phyloP scores from a whole-genome alignment of 2,113 vertebrate species.

The Micronycteris hirsuta region DNA sequence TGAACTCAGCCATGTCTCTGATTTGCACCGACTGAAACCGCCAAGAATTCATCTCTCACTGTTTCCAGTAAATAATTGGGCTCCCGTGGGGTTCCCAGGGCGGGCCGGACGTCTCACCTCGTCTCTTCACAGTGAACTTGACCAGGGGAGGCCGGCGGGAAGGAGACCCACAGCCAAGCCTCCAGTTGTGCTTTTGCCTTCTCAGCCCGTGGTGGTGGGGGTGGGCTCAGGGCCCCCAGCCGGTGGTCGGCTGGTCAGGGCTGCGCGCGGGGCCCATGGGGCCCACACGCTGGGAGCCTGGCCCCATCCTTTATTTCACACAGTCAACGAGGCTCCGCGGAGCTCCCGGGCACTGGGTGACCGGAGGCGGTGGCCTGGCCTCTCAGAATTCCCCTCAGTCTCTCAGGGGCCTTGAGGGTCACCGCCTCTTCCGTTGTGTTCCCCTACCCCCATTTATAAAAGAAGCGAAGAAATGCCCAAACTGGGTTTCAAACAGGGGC shows the following conservation, averaged over 20 bases:
- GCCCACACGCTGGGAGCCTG: not conserved
- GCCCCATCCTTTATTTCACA: not conserved
- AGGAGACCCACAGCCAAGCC: not conserved
- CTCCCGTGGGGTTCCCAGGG: conserved; percentile 21
- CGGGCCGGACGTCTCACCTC: conserved; percentile 27
- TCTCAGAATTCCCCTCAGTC: too few relatives aligned
- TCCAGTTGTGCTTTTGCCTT: not conserved
- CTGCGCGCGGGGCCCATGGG: not conserved
- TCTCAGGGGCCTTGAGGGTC: not conserved
- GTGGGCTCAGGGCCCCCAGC: not conserved
- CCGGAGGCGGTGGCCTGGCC: not conserved
- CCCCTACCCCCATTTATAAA: not conserved
- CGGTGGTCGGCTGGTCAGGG: accelerated
- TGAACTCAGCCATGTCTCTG: conserved; percentile 46
- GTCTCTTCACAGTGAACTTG: not conserved
- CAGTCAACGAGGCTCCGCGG: not conserved
- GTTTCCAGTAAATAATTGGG: conserved; percentile 59
- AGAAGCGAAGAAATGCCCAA: not conserved
- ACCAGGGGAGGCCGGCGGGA: not conserved
- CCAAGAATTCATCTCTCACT: conserved; percentile 52
- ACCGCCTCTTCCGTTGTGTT: not conserved
- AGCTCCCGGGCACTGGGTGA: not conserved
- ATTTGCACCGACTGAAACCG: not conserved
- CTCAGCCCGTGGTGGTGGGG: accelerated
- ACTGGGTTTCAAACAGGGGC: not conserved